Conservation (phyloP, 2,113 vertebrate species). For the Cavia aperea region DNA sequence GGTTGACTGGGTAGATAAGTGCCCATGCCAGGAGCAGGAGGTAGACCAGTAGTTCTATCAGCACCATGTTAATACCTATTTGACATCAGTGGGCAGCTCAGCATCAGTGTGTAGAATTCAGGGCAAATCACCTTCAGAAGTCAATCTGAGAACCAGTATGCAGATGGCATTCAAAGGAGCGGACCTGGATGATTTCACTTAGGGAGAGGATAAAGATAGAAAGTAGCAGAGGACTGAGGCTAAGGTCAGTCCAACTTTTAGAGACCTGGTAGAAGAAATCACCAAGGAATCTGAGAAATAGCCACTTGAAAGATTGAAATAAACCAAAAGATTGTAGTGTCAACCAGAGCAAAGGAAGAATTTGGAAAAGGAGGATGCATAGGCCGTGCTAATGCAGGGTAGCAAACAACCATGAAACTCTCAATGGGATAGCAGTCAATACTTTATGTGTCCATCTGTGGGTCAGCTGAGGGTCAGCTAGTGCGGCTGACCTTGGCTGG, state of each 20-base stretch:
- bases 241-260: neutral
- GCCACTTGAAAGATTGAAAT: neutral
- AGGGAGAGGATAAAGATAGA: neutral
- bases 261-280: neutral
- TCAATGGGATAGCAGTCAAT: constrained; percentile 11
- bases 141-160: neutral
- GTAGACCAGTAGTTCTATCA: neutral
- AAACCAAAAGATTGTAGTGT: neutral
- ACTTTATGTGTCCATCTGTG: neutral
- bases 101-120: neutral
- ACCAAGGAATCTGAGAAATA: neutral
- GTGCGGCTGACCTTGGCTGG: neutral
- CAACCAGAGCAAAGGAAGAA: neutral
- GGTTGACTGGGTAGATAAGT: neutral
- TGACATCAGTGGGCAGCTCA: neutral
- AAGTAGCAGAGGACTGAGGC: neutral
- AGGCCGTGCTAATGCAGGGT: neutral
- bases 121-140: neutral
- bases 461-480: neutral
- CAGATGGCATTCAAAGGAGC: neutral
- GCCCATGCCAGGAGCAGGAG: neutral
- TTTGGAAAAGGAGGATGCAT: neutral
- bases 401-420: constrained; percentile 18
- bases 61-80: neutral
- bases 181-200: neutral